Evolutionary conservation across 1,140 invertebrate genomes (phyloP).

Genomic region (Achatina immaculata): DNA sequence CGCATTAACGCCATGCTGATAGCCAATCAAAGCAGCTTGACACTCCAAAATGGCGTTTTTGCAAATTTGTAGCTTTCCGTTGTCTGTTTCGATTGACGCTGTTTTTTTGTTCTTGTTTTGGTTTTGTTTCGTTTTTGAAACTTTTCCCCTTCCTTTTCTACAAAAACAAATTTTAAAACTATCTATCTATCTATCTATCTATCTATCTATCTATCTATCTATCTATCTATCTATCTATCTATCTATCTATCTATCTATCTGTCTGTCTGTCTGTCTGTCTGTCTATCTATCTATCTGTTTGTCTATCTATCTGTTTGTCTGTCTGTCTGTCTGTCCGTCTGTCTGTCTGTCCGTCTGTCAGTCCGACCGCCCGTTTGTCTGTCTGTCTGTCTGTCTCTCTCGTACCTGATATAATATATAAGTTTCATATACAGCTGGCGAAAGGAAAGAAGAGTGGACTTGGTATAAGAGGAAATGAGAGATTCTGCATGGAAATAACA

Average conservation of each 20-base stretch:
- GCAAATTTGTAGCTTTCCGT: slow-evolving; percentile 20
- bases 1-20: slow-evolving; percentile 35
- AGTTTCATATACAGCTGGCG: too few relatives aligned
- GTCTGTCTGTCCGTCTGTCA: neutral
- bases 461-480: too few relatives aligned
- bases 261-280: neutral
- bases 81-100: neutral
- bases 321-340: neutral
- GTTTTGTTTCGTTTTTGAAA: too few relatives aligned
- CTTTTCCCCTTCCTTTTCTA: too few relatives aligned
- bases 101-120: too few relatives aligned
- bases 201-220: slow-evolving; percentile 29
- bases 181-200: slow-evolving; percentile 23
- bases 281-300: neutral
- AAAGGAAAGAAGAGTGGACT: too few relatives aligned
- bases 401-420: too few relatives aligned
- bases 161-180: too few relatives aligned
- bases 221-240: slow-evolving; percentile 29
- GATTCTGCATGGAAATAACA: too few relatives aligned
- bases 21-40: slow-evolving; percentile 26
- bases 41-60: slow-evolving; percentile 22
- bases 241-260: slow-evolving; percentile 18
- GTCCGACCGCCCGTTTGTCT: neutral
- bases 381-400: neutral
- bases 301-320: neutral